These are phyloP conservation scores for Lampropteryx suffumata DNA, from an alignment of 2,888 invertebrate genomes.

Conservation along the genomic window DNA sequence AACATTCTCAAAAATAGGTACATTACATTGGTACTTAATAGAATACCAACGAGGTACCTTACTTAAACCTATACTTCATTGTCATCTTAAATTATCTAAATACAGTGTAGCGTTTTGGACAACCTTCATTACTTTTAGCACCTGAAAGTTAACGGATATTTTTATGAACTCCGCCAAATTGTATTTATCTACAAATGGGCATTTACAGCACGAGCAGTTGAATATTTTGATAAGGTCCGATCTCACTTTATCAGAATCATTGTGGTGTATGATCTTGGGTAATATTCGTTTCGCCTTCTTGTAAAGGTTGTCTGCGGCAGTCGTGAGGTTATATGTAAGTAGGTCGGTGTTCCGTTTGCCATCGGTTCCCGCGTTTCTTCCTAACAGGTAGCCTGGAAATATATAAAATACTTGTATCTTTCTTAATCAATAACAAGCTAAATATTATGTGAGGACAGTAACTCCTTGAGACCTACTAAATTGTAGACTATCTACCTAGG, in stretches of 20 bases:
- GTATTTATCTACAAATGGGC: slow-evolving; percentile 46
- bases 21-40: neutral
- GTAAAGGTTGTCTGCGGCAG: slow-evolving; percentile 57
- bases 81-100: slow-evolving; percentile 70
- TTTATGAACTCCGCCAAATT: slow-evolving; percentile 61
- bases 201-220: slow-evolving; percentile 53
- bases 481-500: no score
- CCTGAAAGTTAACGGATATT: slow-evolving; percentile 58
- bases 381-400: slow-evolving; percentile 66
- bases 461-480: no score
- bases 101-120: slow-evolving; percentile 63
- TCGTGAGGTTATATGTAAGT: slow-evolving; percentile 59
- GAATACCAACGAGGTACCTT: no score
- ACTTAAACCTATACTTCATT: no score
- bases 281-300: slow-evolving; percentile 63
- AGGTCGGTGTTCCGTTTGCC: slow-evolving; percentile 54
- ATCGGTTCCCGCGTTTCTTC: slow-evolving; percentile 60
- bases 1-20: no score
- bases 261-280: slow-evolving; percentile 63
- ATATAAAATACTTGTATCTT: no score
- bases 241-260: slow-evolving; percentile 59
- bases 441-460: no score
- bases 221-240: slow-evolving; percentile 57
- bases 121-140: slow-evolving; percentile 56
- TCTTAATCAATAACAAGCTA: no score